Evolutionary conservation across 1,140 invertebrate genomes (phyloP), one percentile per base, ranked within the genome.

Genomic region (Notospermus geniculatus): DNA sequence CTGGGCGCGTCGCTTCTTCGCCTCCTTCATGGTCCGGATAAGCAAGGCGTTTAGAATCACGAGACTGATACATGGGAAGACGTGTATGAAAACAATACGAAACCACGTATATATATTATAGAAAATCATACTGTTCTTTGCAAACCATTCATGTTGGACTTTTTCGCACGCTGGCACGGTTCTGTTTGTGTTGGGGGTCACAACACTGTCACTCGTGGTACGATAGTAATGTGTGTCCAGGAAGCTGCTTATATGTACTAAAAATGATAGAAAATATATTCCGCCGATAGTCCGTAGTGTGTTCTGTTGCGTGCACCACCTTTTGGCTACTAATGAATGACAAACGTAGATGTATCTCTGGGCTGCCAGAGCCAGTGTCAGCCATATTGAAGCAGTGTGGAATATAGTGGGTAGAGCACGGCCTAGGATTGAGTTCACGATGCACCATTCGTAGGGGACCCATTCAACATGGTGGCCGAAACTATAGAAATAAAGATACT

Each of bases 291-390:
- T 90, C 63, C 88, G 89, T 67, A 88, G 86, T 1, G 93, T 91
- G 2, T 88, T 85, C 0, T 88, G 87, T 84, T 93, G 88, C 0
- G 92, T 95, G 77, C 92, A 95, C 87, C 91, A 93, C 86, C 89
- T 63, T 87, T 84, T 58, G 0, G 92, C 92, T 60, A 90, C 85
- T 1, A 90, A 88, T 2, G 91, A 90, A 78, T 94, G 91, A 72
- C 92, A 95, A 0, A 95, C 91, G 80, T 93, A 95, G 63, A 95
- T 92, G 80, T 94, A 95, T 57, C 79, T 53, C 82, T 95, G 93
- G 1, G 91, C 88, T 2, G 92, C 92, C 30, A 95, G 81, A 0
- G 90, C 88, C 59, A 95, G 79, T 0, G 92, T 95, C 62, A 95
- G 63, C 79, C 92, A 95, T 50, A 95, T 93, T 62, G 91, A 93